Evolutionary conservation across 2,888 invertebrate species (phyloP).

Genomic region (Drosophila parthenogenetica): DNA sequence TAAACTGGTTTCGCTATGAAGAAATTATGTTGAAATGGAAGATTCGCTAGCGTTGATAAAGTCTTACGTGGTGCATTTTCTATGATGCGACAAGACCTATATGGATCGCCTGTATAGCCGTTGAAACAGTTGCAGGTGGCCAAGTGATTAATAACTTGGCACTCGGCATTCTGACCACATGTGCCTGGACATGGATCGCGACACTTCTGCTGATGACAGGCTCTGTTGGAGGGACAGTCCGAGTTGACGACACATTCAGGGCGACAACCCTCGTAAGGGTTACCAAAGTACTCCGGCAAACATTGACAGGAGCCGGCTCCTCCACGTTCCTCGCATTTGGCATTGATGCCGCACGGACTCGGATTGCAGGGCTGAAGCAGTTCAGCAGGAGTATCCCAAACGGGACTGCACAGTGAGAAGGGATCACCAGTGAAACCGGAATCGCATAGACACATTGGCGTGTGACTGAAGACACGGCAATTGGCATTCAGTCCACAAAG

Average conservation of each 20-base stretch:
- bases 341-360: slow-evolving; percentile 87
- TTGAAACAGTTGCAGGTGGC: slow-evolving; percentile 88
- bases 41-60: neutral
- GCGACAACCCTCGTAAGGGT: slow-evolving; percentile 91
- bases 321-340: slow-evolving; percentile 90
- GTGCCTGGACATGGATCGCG: slow-evolving; percentile 88
- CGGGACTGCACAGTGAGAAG: slow-evolving; percentile 84
- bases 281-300: slow-evolving; percentile 89
- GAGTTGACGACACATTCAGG: slow-evolving; percentile 89
- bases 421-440: slow-evolving; percentile 88
- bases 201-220: slow-evolving; percentile 89
- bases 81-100: slow-evolving; percentile 87
- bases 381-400: slow-evolving; percentile 86
- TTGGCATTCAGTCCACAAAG: slow-evolving; percentile 87
- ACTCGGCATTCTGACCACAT: slow-evolving; percentile 88
- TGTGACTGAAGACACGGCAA: slow-evolving; percentile 87
- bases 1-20: slow-evolving; percentile 85
- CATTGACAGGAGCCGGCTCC: slow-evolving; percentile 91
- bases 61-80: slow-evolving; percentile 86
- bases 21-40: slow-evolving; percentile 4
- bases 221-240: slow-evolving; percentile 89
- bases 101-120: slow-evolving; percentile 89
- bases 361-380: slow-evolving; percentile 86
- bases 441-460: slow-evolving; percentile 87
- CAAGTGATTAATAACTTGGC: slow-evolving; percentile 88